These are phyloP conservation scores for Bradypodion ventrale DNA, from an alignment of 2,797 vertebrate genomes.

Conservation along the genomic window DNA sequence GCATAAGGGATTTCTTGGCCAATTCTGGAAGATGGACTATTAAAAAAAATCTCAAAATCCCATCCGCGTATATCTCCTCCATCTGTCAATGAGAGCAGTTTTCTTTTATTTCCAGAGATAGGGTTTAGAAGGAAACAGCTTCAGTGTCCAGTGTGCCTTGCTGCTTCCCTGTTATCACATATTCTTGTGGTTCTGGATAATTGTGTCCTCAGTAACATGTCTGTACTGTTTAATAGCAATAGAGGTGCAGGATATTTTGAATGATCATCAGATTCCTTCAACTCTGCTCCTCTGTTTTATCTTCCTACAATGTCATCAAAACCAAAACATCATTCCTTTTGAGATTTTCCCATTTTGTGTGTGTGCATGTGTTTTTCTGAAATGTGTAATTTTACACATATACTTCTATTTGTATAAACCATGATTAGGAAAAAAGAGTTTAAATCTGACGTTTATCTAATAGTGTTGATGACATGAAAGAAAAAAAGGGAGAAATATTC, in stretches of 20 bases:
- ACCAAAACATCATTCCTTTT: background rate
- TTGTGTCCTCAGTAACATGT: too few species aligned
- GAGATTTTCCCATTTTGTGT: background rate
- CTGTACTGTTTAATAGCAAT: background rate
- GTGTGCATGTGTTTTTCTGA: too few species aligned
- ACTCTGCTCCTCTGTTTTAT: background rate
- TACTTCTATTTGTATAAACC: background rate
- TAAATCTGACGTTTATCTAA: background rate
- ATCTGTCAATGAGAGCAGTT: too few species aligned
- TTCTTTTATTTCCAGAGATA: too few species aligned
- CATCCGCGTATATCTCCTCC: too few species aligned
- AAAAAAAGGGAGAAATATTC: too few species aligned
- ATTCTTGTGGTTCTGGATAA: too few species aligned
- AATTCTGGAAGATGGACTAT: too few species aligned
- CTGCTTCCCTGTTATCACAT: background rate
- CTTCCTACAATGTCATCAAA: background rate
- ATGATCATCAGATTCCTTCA: background rate
- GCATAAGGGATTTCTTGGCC: too few species aligned
- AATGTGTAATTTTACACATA: too few species aligned
- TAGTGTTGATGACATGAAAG: too few species aligned
- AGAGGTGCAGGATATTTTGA: background rate
- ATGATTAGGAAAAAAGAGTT: background rate
- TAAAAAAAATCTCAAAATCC: too few species aligned
- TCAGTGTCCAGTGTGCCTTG: background rate
- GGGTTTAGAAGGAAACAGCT: background rate